Evolutionary conservation across 2,797 vertebrate species (phyloP).

Genomic region (Margarornis squamiger): DNA sequence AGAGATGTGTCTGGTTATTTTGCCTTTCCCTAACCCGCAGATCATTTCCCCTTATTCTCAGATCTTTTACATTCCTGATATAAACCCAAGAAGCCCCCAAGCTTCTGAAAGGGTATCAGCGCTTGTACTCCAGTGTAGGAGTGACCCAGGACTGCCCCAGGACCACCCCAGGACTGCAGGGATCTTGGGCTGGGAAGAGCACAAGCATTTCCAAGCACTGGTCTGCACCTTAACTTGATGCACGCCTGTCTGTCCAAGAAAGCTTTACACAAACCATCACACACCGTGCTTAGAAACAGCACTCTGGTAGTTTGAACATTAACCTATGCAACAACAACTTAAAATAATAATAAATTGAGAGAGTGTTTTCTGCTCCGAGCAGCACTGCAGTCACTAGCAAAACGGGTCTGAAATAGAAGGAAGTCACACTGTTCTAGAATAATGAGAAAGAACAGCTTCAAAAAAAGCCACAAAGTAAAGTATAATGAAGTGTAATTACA

Average conservation of each 20-base stretch:
- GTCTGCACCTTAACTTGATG: neutral
- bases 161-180: neutral
- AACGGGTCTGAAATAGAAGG: neutral
- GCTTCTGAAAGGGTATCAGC: neutral
- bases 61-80: neutral
- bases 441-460: neutral
- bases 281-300: neutral
- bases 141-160: neutral
- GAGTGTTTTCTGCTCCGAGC: neutral
- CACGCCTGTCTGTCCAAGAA: neutral
- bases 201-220: neutral
- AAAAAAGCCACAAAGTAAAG: slow-evolving; percentile 11
- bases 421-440: neutral
- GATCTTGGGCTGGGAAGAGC: neutral
- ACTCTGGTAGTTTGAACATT: neutral
- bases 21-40: neutral
- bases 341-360: neutral
- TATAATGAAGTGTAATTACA: slow-evolving; percentile 16
- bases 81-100: neutral
- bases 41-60: neutral
- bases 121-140: neutral
- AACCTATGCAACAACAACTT: neutral
- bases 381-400: neutral
- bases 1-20: neutral
- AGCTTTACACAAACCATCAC: neutral